Evolutionary conservation across 2,113 vertebrate genomes (phyloP), one percentile per base, ranked within the genome.

Genomic region (Zootoca vivipara): DNA sequence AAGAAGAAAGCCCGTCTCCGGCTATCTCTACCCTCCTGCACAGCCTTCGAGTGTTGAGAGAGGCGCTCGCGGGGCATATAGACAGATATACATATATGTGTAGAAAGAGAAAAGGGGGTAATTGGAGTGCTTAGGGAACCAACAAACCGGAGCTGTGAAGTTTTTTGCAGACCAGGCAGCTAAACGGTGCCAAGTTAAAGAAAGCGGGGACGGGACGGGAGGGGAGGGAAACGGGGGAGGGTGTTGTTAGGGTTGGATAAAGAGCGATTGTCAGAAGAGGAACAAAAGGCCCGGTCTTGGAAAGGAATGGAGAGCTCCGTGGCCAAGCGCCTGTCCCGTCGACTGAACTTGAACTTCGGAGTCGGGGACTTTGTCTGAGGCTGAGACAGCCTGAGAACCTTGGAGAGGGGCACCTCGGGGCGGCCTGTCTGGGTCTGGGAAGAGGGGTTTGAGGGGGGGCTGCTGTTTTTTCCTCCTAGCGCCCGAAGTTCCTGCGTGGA

Each of bases 321-420:
- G 94, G 93, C 92, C 93, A 92, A 93, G 94, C 91, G 65, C 65
- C 65, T 24, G 92, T 95, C 95, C 42, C 65, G 92, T 95, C 95
- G 96, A 96, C 96, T 97, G 97, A 95, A 97, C 96, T 96, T 97
- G 97, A 94, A 97, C 95, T 96, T 78, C 38, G 28, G 96, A 96
- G 93, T 91, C 82, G 94, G 92, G 95, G 94, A 95, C 95, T 96
- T 92, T 93, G 95, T 95, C 94, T 96, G 95, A 89, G 69, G 92
- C 92, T 91, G 95, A 91, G 93, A 84, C 78, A 52, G 89, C 82
- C 80, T 89, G 87, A 67, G 42, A 89, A 73, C 26, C 10, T 10
- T 3, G 22, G 7, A 22, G 40, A 62, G 73, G 84, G 84, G 73
- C 56, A 42, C 73, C 26, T 84, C 40, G 74, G 62, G 52, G 85